Evolutionary conservation across 1,140 invertebrate genomes (phyloP).

Genomic region (Notospermus geniculatus): DNA sequence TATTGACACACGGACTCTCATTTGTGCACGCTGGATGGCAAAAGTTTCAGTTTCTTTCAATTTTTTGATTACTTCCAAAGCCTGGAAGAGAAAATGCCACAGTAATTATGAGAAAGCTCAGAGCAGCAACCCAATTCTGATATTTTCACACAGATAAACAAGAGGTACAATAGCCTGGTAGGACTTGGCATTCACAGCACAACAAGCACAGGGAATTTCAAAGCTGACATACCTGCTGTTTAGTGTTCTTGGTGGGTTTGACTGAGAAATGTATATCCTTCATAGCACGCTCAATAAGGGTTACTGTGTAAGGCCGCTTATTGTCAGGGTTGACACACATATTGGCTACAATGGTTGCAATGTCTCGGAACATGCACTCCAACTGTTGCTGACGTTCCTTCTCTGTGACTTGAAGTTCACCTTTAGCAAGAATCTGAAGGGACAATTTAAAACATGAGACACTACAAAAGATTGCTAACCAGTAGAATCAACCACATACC

Average conservation of each 20-base stretch:
- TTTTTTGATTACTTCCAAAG: constrained; percentile 89
- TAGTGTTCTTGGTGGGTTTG: constrained; percentile 90
- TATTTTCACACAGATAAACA: too few relatives aligned
- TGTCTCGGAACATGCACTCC: constrained; percentile 91
- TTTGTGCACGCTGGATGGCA: constrained; percentile 90
- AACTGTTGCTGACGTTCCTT: constrained; percentile 90
- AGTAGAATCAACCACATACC: too few relatives aligned
- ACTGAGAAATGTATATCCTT: constrained; percentile 95
- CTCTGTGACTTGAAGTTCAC: constrained; percentile 96
- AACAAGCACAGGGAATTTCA: too few relatives aligned
- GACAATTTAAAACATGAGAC: too few relatives aligned
- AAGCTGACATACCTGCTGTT: constrained; percentile 74
- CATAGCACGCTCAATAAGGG: constrained; percentile 98
- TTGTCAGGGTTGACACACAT: constrained; percentile 98
- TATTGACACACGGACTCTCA: constrained; percentile 70
- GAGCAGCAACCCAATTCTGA: too few relatives aligned
- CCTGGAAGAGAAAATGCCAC: constrained; percentile 55
- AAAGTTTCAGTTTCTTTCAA: constrained; percentile 74
- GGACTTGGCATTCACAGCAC: too few relatives aligned
- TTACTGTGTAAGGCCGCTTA: constrained; percentile 92
- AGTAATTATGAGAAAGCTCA: too few relatives aligned
- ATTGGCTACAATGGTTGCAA: constrained; percentile 64
- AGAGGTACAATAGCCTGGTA: too few relatives aligned
- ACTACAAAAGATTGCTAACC: too few relatives aligned
- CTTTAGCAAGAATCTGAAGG: constrained; percentile 79